Evolutionary conservation across 2,797 vertebrate species (phyloP), one percentile per base, ranked within the genome.

Genomic region (Centroberyx gerrardi): DNA sequence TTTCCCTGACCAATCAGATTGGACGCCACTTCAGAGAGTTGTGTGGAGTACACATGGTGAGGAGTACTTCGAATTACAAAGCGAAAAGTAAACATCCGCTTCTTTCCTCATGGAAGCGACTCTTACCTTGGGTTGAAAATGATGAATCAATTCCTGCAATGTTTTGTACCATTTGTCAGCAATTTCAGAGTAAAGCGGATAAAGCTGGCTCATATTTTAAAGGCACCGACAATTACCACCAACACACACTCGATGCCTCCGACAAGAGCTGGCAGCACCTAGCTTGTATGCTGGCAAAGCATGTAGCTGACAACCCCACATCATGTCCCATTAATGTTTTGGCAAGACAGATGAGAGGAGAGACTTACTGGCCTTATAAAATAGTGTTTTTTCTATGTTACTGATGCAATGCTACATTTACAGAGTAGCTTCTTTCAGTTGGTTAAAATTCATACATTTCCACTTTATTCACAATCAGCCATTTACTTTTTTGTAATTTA

Each of bases 1-100:
- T 58, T 70, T 69, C 68, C 56, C 68, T 83, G 85, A 82, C 83
- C 82, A 85, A 79, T 82, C 68, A 88, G 71, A 88, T 86, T 81
- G 90, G 74, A 78, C 66, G 27, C 29, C 75, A 82, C 74, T 81
- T 83, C 65, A 86, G 65, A 40, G 38, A 77, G 58, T 33, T 72
- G 22, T 72, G 64, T 60, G 59, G 74, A 76, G 62, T 72, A 63
- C 60, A 59, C 71, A 38, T 44, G 10, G 38, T 40, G 38, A 8
- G 2, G 66, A 83, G 71, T 33, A 49, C 36, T 52, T 55, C 62
- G 61, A 74, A 70, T 78, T 59, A 78, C 58, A 6, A 38, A 68
- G 38, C 2, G 9, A 42, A 74, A 80, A 70, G 74, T 40, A 64
- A 28, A 64, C 28, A 36, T 49, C 44, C 54, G 29, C 48, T 44